Percentiles rank a stretch among this genome's conserved stretches.
These are phyloP conservation scores for Microctenopoma stevenorrisi DNA, from an alignment of 2,797 vertebrate species.

Conservation along the genomic window DNA sequence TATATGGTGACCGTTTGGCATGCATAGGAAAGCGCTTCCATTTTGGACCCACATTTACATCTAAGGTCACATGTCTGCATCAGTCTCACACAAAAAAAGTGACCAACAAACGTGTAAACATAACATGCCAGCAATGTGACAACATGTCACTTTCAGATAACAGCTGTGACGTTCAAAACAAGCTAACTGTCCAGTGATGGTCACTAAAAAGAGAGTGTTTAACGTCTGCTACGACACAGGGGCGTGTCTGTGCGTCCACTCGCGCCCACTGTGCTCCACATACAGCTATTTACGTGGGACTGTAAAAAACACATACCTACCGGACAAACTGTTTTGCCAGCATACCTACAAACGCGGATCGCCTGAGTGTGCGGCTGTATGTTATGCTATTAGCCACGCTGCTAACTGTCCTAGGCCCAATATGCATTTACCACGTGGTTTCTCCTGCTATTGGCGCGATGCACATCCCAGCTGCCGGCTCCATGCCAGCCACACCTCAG, in stretches of 20 bases:
- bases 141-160: neutral
- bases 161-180: neutral
- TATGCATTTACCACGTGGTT: conserved; percentile 78
- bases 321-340: neutral
- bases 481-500: conserved; percentile 68
- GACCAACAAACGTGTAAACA: conserved; percentile 4
- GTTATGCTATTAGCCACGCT: conserved; percentile 63
- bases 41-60: conserved; percentile 49
- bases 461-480: conserved; percentile 64
- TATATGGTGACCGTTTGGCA: neutral
- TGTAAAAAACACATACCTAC: neutral
- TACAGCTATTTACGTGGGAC: neutral
- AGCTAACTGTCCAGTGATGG: neutral
- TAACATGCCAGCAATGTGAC: neutral
- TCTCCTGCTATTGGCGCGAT: conserved; percentile 64
- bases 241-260: conserved; percentile 60
- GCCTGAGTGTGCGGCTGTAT: conserved; percentile 12
- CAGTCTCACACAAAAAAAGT: conserved; percentile 15
- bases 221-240: conserved; percentile 53
- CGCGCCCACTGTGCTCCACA: neutral
- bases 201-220: conserved; percentile 5
- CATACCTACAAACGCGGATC: neutral
- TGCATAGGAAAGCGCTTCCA: conserved; percentile 48
- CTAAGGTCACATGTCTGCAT: conserved; percentile 59
- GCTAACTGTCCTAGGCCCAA: conserved; percentile 72